phyloP scores from a whole-genome alignment of 2,797 vertebrate species.

The Spatula versicolor region DNA sequence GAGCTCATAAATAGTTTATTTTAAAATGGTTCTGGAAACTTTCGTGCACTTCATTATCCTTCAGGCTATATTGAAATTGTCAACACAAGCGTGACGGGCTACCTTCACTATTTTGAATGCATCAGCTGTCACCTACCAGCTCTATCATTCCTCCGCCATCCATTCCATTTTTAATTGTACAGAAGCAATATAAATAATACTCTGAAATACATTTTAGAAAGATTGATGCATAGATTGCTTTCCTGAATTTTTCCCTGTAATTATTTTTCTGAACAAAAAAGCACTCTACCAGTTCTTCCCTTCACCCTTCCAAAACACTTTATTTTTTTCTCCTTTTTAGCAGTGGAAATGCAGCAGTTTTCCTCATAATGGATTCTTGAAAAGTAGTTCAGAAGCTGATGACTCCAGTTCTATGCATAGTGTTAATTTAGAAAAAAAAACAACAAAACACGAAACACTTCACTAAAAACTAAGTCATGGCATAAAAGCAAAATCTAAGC shows the following conservation, averaged over 20 bases:
- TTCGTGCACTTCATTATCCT: not conserved
- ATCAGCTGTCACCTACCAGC: not conserved
- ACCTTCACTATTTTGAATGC: not conserved
- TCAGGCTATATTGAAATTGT: not conserved
- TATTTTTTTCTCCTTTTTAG: not conserved
- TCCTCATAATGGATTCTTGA: not conserved
- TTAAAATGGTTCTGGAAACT: not conserved
- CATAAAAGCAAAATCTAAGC: not conserved
- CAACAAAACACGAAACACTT: not conserved
- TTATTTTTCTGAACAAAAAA: not conserved
- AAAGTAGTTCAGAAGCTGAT: not conserved
- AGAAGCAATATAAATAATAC: not conserved
- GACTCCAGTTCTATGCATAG: not conserved
- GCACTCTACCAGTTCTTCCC: not conserved
- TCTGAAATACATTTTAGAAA: not conserved
- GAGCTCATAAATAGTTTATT: not conserved
- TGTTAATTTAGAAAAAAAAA: not conserved
- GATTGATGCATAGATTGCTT: not conserved
- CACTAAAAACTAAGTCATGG: not conserved
- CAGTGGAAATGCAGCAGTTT: not conserved
- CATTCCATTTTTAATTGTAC: not conserved
- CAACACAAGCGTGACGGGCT: not conserved
- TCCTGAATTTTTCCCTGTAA: accelerated
- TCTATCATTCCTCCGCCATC: not conserved
- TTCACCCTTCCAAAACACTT: not conserved